These are phyloP conservation scores for Clusia tigrina DNA, from an alignment of 2,888 invertebrate genomes.

Conservation along the genomic window DNA sequence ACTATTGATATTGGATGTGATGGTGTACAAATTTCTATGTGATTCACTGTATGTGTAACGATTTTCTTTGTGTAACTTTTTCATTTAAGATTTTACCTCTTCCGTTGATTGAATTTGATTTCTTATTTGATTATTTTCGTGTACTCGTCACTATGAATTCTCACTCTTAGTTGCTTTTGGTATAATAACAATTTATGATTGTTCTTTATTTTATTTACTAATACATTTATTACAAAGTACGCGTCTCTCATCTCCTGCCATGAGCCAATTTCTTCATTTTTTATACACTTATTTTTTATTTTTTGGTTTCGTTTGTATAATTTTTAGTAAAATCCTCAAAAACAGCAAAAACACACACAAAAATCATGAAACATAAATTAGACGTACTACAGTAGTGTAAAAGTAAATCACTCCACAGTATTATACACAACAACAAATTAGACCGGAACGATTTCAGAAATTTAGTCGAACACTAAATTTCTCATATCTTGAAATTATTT, in stretches of 20 bases:
- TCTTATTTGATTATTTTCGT: slow-evolving; percentile 22
- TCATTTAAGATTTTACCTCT: slow-evolving; percentile 7
- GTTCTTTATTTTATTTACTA: background rate
- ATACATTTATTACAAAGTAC: background rate
- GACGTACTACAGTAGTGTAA: background rate
- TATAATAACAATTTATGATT: background rate
- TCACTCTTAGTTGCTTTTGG: background rate
- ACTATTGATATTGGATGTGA: slow-evolving; percentile 57
- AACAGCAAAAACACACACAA: background rate
- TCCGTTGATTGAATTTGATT: slow-evolving; percentile 19
- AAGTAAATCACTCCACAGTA: background rate
- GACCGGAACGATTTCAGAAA: background rate
- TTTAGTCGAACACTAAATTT: background rate
- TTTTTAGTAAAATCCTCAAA: slow-evolving; percentile 5
- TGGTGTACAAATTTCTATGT: slow-evolving; percentile 61
- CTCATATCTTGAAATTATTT: background rate
- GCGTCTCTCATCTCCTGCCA: background rate
- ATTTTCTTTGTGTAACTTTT: slow-evolving; percentile 37
- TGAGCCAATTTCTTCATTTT: slow-evolving; percentile 13
- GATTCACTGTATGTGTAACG: slow-evolving; percentile 61
- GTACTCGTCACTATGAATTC: slow-evolving; percentile 25
- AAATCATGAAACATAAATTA: background rate
- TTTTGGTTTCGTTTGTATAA: slow-evolving; percentile 24
- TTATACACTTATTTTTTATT: slow-evolving; percentile 24
- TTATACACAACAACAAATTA: too few species aligned